Evolutionary conservation across 2,888 invertebrate species (phyloP).

Genomic region (Parthenolecanium corni): DNA sequence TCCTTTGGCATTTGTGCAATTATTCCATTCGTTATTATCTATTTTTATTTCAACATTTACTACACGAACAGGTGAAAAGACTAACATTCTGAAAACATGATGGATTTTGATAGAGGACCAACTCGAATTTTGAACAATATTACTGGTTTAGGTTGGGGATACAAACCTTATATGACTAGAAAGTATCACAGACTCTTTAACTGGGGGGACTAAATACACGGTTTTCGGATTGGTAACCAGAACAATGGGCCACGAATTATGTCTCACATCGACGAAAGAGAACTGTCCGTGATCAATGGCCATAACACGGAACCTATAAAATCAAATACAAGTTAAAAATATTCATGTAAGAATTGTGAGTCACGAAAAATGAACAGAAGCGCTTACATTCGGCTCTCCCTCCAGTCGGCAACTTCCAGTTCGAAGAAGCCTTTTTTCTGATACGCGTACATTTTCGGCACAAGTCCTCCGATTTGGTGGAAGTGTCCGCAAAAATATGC

Average conservation of each 20-base stretch:
- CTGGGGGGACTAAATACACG: conserved; percentile 46
- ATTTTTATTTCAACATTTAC: conserved; percentile 54
- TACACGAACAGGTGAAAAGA: conserved; percentile 59
- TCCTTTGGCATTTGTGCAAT: conserved; percentile 49
- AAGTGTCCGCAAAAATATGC: conserved; percentile 84
- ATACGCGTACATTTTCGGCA: conserved; percentile 73
- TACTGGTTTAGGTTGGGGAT: too few relatives aligned
- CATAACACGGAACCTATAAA: conserved; percentile 57
- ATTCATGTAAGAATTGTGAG: not conserved
- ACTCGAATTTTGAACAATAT: too few relatives aligned
- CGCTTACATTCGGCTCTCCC: conserved; percentile 67
- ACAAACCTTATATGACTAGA: conserved; percentile 16
- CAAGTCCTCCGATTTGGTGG: conserved; percentile 66
- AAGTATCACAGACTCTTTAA: not conserved
- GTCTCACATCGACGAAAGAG: conserved; percentile 66
- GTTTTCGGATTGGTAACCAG: conserved; percentile 86
- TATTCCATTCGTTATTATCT: conserved; percentile 51
- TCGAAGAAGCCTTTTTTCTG: conserved; percentile 74
- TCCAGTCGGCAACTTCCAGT: conserved; percentile 86
- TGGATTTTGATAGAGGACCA: conserved; percentile 5
- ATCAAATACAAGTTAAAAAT: not conserved
- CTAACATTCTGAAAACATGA: conserved; percentile 53
- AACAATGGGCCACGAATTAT: conserved; percentile 67
- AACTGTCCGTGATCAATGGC: conserved; percentile 84
- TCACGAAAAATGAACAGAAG: not conserved